Percentiles rank a stretch among this genome's conserved stretches.
These are phyloP conservation scores for Drosophila meridiana DNA, from an alignment of 2,888 invertebrate species.

Conservation along the genomic window DNA sequence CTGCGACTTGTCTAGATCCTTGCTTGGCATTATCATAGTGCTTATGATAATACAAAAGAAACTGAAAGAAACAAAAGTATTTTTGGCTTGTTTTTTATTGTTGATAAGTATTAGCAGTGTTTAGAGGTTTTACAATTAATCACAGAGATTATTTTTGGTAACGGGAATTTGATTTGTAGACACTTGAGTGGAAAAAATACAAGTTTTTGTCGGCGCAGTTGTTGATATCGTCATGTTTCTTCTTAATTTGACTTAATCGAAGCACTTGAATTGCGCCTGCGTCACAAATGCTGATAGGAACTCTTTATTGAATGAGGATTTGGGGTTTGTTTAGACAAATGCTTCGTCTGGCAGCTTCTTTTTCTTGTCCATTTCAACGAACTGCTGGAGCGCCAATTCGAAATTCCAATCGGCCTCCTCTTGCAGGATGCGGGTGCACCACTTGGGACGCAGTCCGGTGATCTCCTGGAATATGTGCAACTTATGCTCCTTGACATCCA, in stretches of 20 bases:
- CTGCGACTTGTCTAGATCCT: slow-evolving; percentile 25
- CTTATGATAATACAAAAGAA: not conserved
- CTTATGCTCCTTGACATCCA: slow-evolving; percentile 73
- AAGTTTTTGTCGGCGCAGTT: slow-evolving; percentile 1
- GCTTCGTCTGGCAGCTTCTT: slow-evolving; percentile 74
- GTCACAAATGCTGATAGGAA: slow-evolving; percentile 17
- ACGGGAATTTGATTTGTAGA: not conserved
- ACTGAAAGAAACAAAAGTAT: not conserved
- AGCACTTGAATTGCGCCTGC: slow-evolving; percentile 5
- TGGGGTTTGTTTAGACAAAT: slow-evolving; percentile 50
- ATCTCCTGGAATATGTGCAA: slow-evolving; percentile 78
- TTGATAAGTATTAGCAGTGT: slow-evolving; percentile 25
- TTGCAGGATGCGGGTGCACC: slow-evolving; percentile 78
- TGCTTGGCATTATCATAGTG: slow-evolving; percentile 6
- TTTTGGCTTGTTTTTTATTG: not conserved
- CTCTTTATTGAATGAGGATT: not conserved
- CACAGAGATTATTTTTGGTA: slow-evolving; percentile 26
- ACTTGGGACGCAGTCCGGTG: slow-evolving; percentile 76
- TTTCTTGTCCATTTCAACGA: slow-evolving; percentile 54
- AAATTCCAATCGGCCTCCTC: slow-evolving; percentile 81
- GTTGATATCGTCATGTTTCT: slow-evolving; percentile 2
- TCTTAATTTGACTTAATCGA: slow-evolving; percentile 22
- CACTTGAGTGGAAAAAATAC: slow-evolving; percentile 19
- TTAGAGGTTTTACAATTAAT: slow-evolving; percentile 30
- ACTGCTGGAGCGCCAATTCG: slow-evolving; percentile 65